These are phyloP conservation scores for Bellardia pandia DNA, from an alignment of 2,888 invertebrate genomes.

Conservation along the genomic window DNA sequence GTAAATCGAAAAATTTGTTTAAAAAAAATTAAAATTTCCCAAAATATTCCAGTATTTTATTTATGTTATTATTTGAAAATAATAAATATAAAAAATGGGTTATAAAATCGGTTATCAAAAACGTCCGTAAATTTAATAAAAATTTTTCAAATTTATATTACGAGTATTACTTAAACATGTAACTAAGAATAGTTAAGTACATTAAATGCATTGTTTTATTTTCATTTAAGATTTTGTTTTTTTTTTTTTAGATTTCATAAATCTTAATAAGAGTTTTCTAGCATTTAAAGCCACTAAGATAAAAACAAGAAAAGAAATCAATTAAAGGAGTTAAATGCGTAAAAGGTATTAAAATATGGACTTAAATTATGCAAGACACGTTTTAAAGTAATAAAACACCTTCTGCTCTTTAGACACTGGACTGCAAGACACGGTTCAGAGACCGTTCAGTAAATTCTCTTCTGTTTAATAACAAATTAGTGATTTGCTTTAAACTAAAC, in stretches of 20 bases:
- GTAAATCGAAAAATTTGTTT: too few species aligned
- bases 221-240: not conserved
- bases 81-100: too few species aligned
- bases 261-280: constrained; percentile 23
- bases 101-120: too few species aligned
- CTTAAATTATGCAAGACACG: constrained; percentile 63
- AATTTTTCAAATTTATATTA: too few species aligned
- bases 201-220: too few species aligned
- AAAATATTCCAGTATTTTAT: too few species aligned
- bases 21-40: too few species aligned
- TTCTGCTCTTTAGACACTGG: constrained; percentile 12
- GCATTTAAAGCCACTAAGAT: constrained; percentile 17
- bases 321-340: not conserved
- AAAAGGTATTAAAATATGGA: constrained; percentile 1
- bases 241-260: constrained; percentile 15
- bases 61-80: too few species aligned
- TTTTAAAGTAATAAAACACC: constrained; percentile 50
- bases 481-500: constrained; percentile 21
- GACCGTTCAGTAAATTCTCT: not conserved
- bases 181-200: too few species aligned
- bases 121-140: too few species aligned
- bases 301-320: constrained; percentile 18
- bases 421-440: not conserved
- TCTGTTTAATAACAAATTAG: constrained; percentile 2
- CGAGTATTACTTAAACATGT: too few species aligned